Evolutionary conservation across 1,140 invertebrate species (phyloP).

Genomic region (Cyrtorhinus lividipennis): DNA sequence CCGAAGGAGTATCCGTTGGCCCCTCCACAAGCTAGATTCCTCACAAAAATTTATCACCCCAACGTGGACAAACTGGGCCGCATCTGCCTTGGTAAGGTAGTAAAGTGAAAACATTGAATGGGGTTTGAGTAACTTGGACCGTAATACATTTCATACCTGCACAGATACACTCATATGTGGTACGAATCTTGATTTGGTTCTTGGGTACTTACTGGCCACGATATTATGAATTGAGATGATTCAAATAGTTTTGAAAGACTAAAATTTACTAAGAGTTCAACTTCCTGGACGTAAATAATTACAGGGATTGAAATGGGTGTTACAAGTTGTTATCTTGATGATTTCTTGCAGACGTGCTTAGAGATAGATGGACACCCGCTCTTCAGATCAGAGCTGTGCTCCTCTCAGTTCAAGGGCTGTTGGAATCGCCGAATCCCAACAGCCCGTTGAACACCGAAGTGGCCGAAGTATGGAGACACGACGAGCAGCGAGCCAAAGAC

Average conservation of each 20-base stretch:
- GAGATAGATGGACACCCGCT: conserved; percentile 94
- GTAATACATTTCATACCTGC: no score
- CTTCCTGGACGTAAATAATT: no score
- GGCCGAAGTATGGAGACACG: conserved; percentile 93
- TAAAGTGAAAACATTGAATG: no score
- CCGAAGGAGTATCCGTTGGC: conserved; percentile 26
- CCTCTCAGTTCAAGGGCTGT: conserved; percentile 87
- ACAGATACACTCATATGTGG: no score
- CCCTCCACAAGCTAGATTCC: conserved; percentile 50
- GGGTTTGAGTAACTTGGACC: no score
- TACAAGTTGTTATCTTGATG: no score
- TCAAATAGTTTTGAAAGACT: no score
- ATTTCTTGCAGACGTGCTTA: conserved; percentile 40
- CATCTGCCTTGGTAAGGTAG: conserved; percentile 36
- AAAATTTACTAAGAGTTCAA: no score
- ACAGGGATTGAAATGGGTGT: no score
- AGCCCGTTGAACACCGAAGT: conserved; percentile 95
- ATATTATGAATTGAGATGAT: no score
- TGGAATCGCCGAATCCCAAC: conserved; percentile 94
- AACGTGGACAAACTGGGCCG: conserved; percentile 59
- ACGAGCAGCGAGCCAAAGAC: conserved; percentile 88
- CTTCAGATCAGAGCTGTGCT: conserved; percentile 93
- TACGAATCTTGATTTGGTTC: no score
- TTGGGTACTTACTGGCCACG: no score
- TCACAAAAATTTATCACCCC: conserved; percentile 58